Evolutionary conservation across 2,888 invertebrate genomes (phyloP).

Genomic region (Mythimna loreyi): DNA sequence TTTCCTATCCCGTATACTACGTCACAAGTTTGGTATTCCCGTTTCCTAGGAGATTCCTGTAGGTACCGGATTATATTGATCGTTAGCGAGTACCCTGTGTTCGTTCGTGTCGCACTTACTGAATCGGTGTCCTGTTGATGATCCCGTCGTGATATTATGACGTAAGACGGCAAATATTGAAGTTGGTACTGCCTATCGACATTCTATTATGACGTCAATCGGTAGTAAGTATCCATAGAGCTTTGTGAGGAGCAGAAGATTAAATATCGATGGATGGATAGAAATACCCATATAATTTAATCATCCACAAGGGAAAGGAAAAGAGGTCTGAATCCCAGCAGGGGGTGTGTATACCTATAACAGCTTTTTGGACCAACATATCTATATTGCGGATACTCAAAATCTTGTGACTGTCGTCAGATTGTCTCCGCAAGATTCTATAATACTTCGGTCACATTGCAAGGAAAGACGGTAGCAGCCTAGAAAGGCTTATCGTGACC

Average conservation of each 20-base stretch:
- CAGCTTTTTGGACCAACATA: too few relatives aligned
- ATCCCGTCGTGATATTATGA: slow-evolving; percentile 7
- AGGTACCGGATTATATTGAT: slow-evolving; percentile 63
- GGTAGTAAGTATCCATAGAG: not conserved
- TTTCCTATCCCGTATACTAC: slow-evolving; percentile 33
- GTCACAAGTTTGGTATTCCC: slow-evolving; percentile 64
- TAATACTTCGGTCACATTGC: too few relatives aligned
- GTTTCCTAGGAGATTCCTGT: slow-evolving; percentile 71
- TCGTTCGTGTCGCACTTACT: slow-evolving; percentile 29
- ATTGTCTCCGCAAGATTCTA: too few relatives aligned
- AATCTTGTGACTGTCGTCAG: too few relatives aligned
- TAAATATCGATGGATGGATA: too few relatives aligned
- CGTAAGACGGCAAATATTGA: not conserved
- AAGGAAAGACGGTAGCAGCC: too few relatives aligned
- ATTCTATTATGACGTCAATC: not conserved
- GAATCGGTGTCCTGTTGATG: slow-evolving; percentile 21
- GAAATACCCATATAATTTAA: too few relatives aligned
- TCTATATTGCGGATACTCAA: too few relatives aligned
- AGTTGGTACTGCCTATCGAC: not conserved
- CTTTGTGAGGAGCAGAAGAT: not conserved
- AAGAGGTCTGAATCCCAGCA: too few relatives aligned
- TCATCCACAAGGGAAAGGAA: too few relatives aligned
- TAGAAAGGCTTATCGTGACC: too few relatives aligned
- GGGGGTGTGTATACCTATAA: too few relatives aligned
- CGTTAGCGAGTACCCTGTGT: slow-evolving; percentile 32